Evolutionary conservation across 2,113 vertebrate species (phyloP).

Genomic region (Hoplias malabaricus): DNA sequence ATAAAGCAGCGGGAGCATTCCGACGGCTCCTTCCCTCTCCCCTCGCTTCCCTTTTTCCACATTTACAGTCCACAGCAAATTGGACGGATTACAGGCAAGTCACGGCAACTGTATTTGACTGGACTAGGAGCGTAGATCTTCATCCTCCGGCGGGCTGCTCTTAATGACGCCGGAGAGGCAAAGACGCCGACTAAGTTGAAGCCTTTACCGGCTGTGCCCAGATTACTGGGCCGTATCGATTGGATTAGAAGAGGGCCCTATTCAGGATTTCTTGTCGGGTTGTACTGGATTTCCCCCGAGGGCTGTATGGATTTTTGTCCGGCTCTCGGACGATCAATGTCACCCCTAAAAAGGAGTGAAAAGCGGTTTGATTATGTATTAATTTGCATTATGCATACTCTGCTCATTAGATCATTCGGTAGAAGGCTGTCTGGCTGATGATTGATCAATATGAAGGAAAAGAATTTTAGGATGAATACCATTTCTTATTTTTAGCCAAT

Average conservation of each 20-base stretch:
- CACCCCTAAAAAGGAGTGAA: neutral
- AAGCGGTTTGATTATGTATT: slow-evolving; percentile 4
- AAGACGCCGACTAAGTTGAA: slow-evolving; percentile 8
- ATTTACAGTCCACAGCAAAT: slow-evolving; percentile 47
- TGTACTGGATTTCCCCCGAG: neutral
- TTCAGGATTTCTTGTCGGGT: neutral
- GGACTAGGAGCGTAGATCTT: slow-evolving; percentile 26
- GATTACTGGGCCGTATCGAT: slow-evolving; percentile 24
- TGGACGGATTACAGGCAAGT: slow-evolving; percentile 59
- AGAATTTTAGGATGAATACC: too few relatives aligned
- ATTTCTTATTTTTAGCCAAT: too few relatives aligned
- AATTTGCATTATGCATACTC: slow-evolving; percentile 5
- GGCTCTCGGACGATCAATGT: slow-evolving; percentile 18
- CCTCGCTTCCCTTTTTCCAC: slow-evolving; percentile 10
- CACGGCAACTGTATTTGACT: slow-evolving; percentile 45
- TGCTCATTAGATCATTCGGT: neutral
- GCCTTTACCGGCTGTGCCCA: slow-evolving; percentile 3
- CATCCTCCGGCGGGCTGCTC: slow-evolving; percentile 31
- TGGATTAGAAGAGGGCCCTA: neutral
- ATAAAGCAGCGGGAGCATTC: slow-evolving; percentile 54
- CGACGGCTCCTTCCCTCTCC: slow-evolving; percentile 11
- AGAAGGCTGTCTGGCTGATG: neutral
- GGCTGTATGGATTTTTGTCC: neutral
- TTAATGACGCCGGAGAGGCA: slow-evolving; percentile 31
- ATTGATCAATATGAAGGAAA: neutral